Conservation (phyloP, 2,113 vertebrate genomes). For the Heterotis niloticus region DNA sequence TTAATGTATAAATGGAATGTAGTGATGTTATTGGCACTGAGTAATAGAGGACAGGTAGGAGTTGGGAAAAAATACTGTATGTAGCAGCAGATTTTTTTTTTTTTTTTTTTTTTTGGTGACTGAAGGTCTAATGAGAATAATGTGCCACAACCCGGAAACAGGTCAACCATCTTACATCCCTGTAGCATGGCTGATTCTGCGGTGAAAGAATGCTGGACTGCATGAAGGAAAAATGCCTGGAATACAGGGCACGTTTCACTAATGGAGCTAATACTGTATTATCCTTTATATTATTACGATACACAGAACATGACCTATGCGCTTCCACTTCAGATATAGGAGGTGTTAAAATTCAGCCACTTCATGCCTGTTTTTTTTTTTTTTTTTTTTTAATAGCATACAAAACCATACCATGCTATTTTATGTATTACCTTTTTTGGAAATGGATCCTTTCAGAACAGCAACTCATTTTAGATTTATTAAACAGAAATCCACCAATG, state of each 20-base stretch:
- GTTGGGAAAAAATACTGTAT: not conserved
- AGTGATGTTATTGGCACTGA: not conserved
- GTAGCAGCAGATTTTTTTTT: slow-evolving; percentile 7
- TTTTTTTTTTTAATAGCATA: too few relatives aligned
- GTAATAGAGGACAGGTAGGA: not conserved
- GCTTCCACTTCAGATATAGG: not conserved
- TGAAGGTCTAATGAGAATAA: slow-evolving; percentile 16
- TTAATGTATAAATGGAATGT: too few relatives aligned
- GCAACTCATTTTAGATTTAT: too few relatives aligned
- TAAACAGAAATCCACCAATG: too few relatives aligned
- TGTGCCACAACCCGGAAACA: slow-evolving; percentile 1
- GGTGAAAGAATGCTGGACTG: not conserved
- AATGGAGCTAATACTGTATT: not conserved
- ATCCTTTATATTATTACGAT: not conserved
- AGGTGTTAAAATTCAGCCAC: too few relatives aligned
- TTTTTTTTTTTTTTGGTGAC: slow-evolving; percentile 1
- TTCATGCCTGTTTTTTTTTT: too few relatives aligned
- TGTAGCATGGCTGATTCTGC: not conserved
- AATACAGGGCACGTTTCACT: not conserved
- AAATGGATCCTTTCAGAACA: too few relatives aligned
- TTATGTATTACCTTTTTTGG: too few relatives aligned
- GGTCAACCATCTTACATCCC: slow-evolving; percentile 17
- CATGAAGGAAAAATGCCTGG: not conserved
- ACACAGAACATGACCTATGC: not conserved
- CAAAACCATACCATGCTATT: too few relatives aligned